Base-by-base conservation (phyloP, 1,140 invertebrate genomes). In the Drosophila seguyi region DNA sequence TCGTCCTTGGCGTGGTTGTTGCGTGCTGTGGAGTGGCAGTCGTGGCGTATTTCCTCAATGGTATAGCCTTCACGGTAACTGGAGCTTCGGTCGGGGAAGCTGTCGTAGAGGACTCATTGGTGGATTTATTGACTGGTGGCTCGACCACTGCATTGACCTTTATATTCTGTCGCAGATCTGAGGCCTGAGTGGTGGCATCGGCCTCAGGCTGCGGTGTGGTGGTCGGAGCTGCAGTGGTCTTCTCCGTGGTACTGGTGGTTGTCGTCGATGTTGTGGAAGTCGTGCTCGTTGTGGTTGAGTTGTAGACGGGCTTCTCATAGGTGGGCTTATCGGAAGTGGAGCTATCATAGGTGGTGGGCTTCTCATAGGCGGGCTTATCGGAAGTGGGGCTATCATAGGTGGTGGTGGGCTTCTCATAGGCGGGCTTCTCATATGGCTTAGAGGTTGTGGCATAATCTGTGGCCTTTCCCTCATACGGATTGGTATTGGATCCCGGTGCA, bases 141-240 rank as follows among this genome's bases (percentile, higher is more conserved):
- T 48, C 67, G 2, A 39, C 11, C 22, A 48, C 66, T 0, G 66
- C 68, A 71, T 72, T 72, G 2, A 72, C 18, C 20, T 41, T 72
- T 6, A 72, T 67, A 18, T 72, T 58, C n/a, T 36, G 20, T 13
- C 41, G 53, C 11, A 25, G 66, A 41, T 58, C 34, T 7, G 16
- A 1, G 11, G 18, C n/a, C 29, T 29, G 2, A 8, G 62, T 45
- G 22, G 41, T 66, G 8, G n/a, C 20, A 7, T 7, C 39, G 6
- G 18, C 6, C 4, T 20, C n/a, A n/a, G 45, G 22, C 10, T n/a
- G 8, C 2, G 61, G 25, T 20, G 65, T 38, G 22, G 61, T 61
- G 2, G 65, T n/a, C 6, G 39, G 3, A 2, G 29, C 6, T 14
- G 20, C 4, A 10, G 63, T 47, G 14, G 42, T 34, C 11, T 36